Base-by-base conservation (phyloP, 2,113 vertebrate genomes). In the Malurus cyaneus region DNA sequence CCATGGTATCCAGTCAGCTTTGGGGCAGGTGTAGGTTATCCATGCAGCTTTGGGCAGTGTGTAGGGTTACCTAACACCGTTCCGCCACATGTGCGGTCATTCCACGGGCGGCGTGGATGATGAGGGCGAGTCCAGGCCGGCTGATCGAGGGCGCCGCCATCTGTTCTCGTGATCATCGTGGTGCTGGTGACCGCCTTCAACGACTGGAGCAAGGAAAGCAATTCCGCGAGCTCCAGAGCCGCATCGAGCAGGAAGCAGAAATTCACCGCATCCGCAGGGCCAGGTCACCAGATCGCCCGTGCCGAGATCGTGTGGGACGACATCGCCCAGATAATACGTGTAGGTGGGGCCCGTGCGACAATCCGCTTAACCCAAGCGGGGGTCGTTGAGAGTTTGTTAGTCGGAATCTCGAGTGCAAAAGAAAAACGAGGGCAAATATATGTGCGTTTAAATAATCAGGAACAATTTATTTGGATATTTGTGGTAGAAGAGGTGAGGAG, bases 151-250 rank as follows among this genome's bases (percentile, higher is more conserved):
- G 99, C 0, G 99, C 99, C 0, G 99, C 99, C 89, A 99, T 99
- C 92, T 99, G 13, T 99, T 99, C 91, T 99, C 99, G 99, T 99
- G 83, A 98, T 99, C 95, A 99, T 99, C 2, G 99, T 99, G 93
- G 99, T 99, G 54, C 97, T 99, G 78, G 99, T 99, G 94, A 99
- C 99, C 0, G 99, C 99, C 36, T 99, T 99, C 96, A 99, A 99
- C 6, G 99, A 99, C 47, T 99, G 99, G 99, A 99, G 99, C 96
- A 99, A 99, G 77, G 99, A 99, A 99, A 99, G 94, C 99, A 99
- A 66, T 99, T 99, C 97, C 98, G 99, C 1, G 99, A 99, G 6
- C 98, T 99, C 17, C 99, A 99, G 98, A 99, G 97, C 93, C 99
- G 99, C 83, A 99, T 99, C 8, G 99, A 99, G 79, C 98, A 98